Base-by-base conservation (phyloP, 2,797 vertebrate genomes). In the Nyctalus aviator region DNA sequence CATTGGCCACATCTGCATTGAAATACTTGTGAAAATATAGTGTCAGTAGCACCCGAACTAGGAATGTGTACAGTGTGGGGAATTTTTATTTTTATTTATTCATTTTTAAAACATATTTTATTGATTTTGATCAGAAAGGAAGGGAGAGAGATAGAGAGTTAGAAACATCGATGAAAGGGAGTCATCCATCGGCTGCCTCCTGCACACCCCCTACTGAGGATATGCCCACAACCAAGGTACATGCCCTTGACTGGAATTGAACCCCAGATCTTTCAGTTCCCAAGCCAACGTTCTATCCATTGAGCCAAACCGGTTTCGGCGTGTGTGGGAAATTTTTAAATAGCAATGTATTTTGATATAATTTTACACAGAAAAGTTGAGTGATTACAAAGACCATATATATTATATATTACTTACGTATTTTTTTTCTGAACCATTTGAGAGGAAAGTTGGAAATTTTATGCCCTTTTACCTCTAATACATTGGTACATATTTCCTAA, bases 21-120 rank as follows among this genome's bases (percentile, higher is more conserved):
- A 95, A 90, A 59, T 76, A 82, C 14, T n/a, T 94, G 27, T 87
- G 46, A 20, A 69, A 81, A 88, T 68, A 75, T 23, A 55, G 10
- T 91, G n/a, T 88, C 23, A 69, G 21, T 79, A 84, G 68, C 4
- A 64, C 32, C 41, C 17, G 37, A 71, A 57, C 44, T 85, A 84
- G 46, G 62, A 78, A 59, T 83, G 14, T 72, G 76, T 72, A 72
- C 14, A 35, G 37, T 41, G 37, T 41, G 37, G 37, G 37, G 37
- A 41, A 41, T 41, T 41, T 41, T 41, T 41, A 41, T 41, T 41
- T 41, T 41, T 41, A 41, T 41, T 41, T 41, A 41, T 41, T 41
- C 7, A 41, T 41, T 41, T 41, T 41, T 6, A 41, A 41, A 6
- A 41, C 7, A 41, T 7, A 41, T 41, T 41, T 41, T 41, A 41